Conservation (phyloP, 2,797 vertebrate genomes). For the Lacerta bilineata region DNA sequence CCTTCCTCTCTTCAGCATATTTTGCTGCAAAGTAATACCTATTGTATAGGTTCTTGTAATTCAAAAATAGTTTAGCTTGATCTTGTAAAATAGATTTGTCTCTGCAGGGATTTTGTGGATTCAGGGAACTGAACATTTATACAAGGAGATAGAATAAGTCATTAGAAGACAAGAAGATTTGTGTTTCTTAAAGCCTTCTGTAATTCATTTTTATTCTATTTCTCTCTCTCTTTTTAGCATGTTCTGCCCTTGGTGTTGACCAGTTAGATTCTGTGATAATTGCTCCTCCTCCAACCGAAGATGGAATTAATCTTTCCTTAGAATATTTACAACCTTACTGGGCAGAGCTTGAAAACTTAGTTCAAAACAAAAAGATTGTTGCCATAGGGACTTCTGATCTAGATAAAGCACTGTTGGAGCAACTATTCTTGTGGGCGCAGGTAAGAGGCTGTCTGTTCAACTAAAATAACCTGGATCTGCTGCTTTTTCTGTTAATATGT, state of each 20-base stretch:
- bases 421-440: constrained; percentile 97
- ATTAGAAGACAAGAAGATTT: constrained; percentile 5
- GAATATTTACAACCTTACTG: constrained; percentile 93
- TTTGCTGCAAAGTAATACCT: not conserved
- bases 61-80: not conserved
- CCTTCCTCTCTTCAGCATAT: not conserved
- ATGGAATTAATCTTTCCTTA: constrained; percentile 86
- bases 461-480: not conserved
- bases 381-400: constrained; percentile 97
- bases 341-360: constrained; percentile 92
- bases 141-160: not conserved
- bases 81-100: not conserved
- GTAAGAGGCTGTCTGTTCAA: constrained; percentile 76
- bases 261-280: constrained; percentile 98
- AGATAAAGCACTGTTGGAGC: constrained; percentile 93
- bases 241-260: constrained; percentile 89
- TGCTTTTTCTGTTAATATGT: not conserved
- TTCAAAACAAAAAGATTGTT: constrained; percentile 88
- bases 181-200: not conserved
- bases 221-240: constrained; percentile 79
- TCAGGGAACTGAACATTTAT: constrained; percentile 1
- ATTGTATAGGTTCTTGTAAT: not conserved
- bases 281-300: constrained; percentile 87
- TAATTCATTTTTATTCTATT: not conserved
- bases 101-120: not conserved